Evolutionary conservation across 1,140 invertebrate species (phyloP).

Genomic region (Cotesia typhae): DNA sequence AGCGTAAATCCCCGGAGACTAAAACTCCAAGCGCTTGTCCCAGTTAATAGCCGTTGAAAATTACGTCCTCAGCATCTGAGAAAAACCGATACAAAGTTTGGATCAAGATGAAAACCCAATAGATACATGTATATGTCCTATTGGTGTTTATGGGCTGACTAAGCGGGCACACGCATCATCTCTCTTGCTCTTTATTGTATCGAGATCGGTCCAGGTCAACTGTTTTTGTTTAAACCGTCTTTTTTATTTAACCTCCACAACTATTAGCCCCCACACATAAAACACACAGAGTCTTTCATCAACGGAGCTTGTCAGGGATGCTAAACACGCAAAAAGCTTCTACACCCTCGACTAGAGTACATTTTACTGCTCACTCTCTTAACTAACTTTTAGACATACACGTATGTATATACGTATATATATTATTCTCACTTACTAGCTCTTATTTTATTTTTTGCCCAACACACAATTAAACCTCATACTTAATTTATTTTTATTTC

Average conservation of each 20-base stretch:
- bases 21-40: not conserved
- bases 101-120: not conserved
- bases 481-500: not conserved
- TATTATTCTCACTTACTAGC: not conserved
- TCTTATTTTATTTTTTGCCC: slow-evolving; percentile 3
- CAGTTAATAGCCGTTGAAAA: slow-evolving; percentile 11
- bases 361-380: slow-evolving; percentile 1
- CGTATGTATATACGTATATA: not conserved
- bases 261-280: too few species aligned
- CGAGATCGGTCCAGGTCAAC: too few species aligned
- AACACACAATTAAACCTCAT: not conserved
- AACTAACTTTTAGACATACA: not conserved
- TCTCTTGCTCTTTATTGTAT: too few species aligned
- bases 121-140: too few species aligned
- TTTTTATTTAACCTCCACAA: too few species aligned
- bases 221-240: too few species aligned
- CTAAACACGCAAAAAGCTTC: slow-evolving; percentile 10
- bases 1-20: slow-evolving; percentile 1
- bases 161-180: too few species aligned
- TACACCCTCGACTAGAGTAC: not conserved
- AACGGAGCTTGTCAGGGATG: not conserved
- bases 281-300: too few species aligned
- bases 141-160: too few species aligned
- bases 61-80: slow-evolving; percentile 12
- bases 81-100: not conserved